phyloP scores from a whole-genome alignment of 1,140 invertebrate species.

The Rhyacophila brunnea region DNA sequence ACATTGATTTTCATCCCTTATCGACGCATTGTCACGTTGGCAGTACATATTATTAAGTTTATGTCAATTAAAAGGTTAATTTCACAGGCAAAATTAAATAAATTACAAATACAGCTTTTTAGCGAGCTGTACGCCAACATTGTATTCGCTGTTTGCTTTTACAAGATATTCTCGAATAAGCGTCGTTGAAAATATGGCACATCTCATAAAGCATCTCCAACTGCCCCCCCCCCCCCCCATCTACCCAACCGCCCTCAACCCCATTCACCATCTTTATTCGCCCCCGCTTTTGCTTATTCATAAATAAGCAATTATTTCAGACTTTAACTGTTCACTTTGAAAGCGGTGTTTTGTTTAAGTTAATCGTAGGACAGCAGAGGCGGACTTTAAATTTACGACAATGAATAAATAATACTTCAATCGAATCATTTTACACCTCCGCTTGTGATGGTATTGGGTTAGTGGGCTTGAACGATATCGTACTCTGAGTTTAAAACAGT shows the following conservation, averaged over 20 bases:
- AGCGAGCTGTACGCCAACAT: not conserved
- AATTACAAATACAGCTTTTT: too few species aligned
- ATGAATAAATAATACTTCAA: constrained; percentile 1
- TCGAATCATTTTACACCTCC: not conserved
- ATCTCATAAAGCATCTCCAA: constrained; percentile 8
- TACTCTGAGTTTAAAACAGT: too few species aligned
- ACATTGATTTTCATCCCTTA: too few species aligned
- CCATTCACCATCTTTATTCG: not conserved
- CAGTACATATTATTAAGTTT: too few species aligned
- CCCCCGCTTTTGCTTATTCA: constrained; percentile 19
- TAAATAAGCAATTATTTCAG: constrained; percentile 34
- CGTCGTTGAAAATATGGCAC: constrained; percentile 28
- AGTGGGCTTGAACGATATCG: too few species aligned
- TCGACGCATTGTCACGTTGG: too few species aligned
- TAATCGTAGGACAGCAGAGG: not conserved
- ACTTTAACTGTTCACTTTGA: constrained; percentile 8
- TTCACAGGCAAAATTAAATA: too few species aligned
- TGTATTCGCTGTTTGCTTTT: constrained; percentile 5
- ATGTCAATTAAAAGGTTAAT: too few species aligned
- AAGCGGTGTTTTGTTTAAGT: constrained; percentile 8
- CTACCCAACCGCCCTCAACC: not conserved
- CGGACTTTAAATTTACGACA: constrained; percentile 2
- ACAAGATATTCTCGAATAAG: constrained; percentile 15
- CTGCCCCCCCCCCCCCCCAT: constrained; percentile 9
- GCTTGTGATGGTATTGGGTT: not conserved